These are phyloP conservation scores for Hassar affinis DNA, from an alignment of 2,113 vertebrate species.

Conservation along the genomic window DNA sequence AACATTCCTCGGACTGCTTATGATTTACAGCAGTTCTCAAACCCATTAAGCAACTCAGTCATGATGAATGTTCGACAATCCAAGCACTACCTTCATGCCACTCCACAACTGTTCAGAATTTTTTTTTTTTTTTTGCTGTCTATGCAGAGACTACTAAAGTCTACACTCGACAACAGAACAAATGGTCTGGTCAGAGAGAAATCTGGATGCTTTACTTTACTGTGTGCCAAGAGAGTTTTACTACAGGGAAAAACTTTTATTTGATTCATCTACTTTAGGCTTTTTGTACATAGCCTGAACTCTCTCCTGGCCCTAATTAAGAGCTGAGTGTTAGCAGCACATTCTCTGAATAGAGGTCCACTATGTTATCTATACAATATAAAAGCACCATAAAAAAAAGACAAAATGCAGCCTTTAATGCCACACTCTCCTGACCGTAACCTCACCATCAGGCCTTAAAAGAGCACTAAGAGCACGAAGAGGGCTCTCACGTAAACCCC, in stretches of 20 bases:
- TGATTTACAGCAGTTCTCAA: slow-evolving; percentile 49
- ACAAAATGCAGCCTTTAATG: slow-evolving; percentile 47
- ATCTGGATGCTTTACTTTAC: slow-evolving; percentile 20
- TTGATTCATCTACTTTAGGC: slow-evolving; percentile 37
- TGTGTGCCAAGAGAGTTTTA: slow-evolving; percentile 1
- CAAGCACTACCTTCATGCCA: slow-evolving; percentile 28
- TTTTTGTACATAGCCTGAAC: slow-evolving; percentile 27
- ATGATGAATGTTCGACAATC: slow-evolving; percentile 39
- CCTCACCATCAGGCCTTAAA: not conserved
- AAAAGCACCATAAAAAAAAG: not conserved
- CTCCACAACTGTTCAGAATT: slow-evolving; percentile 8
- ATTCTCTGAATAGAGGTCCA: slow-evolving; percentile 43
- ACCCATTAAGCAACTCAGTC: slow-evolving; percentile 38
- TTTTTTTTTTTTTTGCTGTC: slow-evolving; percentile 7
- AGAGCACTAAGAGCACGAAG: slow-evolving; percentile 21
- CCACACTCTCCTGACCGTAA: slow-evolving; percentile 18
- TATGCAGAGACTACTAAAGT: not conserved
- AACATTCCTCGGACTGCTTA: slow-evolving; percentile 10
- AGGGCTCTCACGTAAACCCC: slow-evolving; percentile 27
- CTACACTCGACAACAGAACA: not conserved
- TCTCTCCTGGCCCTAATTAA: slow-evolving; percentile 34
- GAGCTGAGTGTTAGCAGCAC: slow-evolving; percentile 19
- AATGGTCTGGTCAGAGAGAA: slow-evolving; percentile 3
- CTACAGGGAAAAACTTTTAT: slow-evolving; percentile 23
- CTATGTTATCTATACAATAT: slow-evolving; percentile 38